Evolutionary conservation across 2,113 vertebrate genomes (phyloP), one percentile per base, ranked within the genome.

Genomic region (Stegastes partitus): DNA sequence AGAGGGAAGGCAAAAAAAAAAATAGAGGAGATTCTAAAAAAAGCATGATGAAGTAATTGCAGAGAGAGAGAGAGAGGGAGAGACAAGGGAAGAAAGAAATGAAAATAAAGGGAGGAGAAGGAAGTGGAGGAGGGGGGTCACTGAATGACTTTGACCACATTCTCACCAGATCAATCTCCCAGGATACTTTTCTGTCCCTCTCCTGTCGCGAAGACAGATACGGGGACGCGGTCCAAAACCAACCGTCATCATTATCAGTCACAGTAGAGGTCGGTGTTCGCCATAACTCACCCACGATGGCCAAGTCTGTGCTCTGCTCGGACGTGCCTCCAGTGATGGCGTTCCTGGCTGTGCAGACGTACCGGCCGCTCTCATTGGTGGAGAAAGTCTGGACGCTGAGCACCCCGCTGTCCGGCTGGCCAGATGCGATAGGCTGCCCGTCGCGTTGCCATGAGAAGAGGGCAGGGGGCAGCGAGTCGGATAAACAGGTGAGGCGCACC

Each of bases 211-310:
- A 87, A 91, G 90, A 94, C 84, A 15, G 86, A 90, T 85, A 59
- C 61, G 59, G 71, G 77, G 58, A 73, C 3, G 0, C 16, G n/a
- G 50, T 79, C 83, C 77, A 85, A 92, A 86, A 87, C 79, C 67
- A 82, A 77, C 69, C 23, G 66, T 64, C 82, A 87, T 81, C 62
- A 82, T 82, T 45, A 90, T 86, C 82, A 54, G 53, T 89, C 81
- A 68, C 57, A 54, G 37, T 34, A 79, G 76, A 77, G 81, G 62
- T 77, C 76, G 28, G 14, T 22, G 3, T 19, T 53, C 58, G 11
- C 63, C 84, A 70, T 79, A 62, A 93, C 94, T 93, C 91, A 94
- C 94, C 88, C 14, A 93, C 93, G n/a, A 95, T 3, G 10, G 81
- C 39, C 76, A 95, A 22, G 39, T 50, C 50, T 0, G 83, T 83